Base-by-base conservation (phyloP, 1,140 invertebrate genomes). In the Bombus sibiricus region DNA sequence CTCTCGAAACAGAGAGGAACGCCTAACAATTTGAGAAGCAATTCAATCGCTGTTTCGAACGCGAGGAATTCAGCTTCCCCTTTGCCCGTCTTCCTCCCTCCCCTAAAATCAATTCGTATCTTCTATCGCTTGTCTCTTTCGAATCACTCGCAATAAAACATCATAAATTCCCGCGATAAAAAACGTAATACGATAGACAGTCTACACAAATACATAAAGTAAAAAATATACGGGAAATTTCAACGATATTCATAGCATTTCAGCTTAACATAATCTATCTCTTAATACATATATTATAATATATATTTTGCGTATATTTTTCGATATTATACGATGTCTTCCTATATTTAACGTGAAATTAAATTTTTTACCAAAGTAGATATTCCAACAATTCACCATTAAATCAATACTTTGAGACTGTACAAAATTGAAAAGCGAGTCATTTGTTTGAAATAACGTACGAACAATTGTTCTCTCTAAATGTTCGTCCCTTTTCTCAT, bases 1-100 rank as follows among this genome's bases (percentile, higher is more conserved):
- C 41, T 53, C 74, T 76, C 47, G 47, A 28, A 47, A 57, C 39
- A 47, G 22, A 47, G 72, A 74, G 72, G n/a, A 59, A 22, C 47
- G 73, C 37, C 32, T 75, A 53, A 75, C 73, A 53, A 75, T 74
- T 74, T 34, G 72, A 74, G 43, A 53, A 47, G 41, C 43, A 34
- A 47, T 74, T 47, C 32, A 74, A 74, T 74, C 43, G 41, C 28
- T 15, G 72, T 47, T 32, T 32, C 39, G 10, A 53, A n/a, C 15
- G 9, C n/a, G n/a, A 47, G 18, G 41, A 34, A 47, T 75, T 37
- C 73, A 53, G 22, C 32, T 57, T 75, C 22, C 43, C 15, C 47
- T 75, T 68, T 13, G 43, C 9, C n/a, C 28, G 3, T 73, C 41
- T n/a, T 73, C 25, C 3, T 10, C 9, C 37, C 9, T 32, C 28